Evolutionary conservation across 1,140 invertebrate genomes (phyloP).

Genomic region (Gonioctena quinquepunctata): DNA sequence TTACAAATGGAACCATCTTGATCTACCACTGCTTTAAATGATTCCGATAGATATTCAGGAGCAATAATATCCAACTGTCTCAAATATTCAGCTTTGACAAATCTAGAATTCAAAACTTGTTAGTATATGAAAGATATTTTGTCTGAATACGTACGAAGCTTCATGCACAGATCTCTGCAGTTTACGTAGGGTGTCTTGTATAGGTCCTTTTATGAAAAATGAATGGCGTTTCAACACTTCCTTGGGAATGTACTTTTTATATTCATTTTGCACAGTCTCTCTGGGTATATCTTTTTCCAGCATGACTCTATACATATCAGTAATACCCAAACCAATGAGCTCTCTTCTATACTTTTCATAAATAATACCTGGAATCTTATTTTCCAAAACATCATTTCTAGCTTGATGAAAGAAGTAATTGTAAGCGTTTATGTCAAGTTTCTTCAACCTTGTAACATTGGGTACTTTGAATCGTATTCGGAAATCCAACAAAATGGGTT

Average conservation of each 20-base stretch:
- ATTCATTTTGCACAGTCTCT: slow-evolving; percentile 72
- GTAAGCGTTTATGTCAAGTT: slow-evolving; percentile 73
- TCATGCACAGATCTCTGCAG: slow-evolving; percentile 64
- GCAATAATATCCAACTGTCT: slow-evolving; percentile 76
- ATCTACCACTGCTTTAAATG: slow-evolving; percentile 70
- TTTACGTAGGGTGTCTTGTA: slow-evolving; percentile 67
- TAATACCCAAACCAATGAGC: slow-evolving; percentile 78
- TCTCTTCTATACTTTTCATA: slow-evolving; percentile 75
- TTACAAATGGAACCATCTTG: slow-evolving; percentile 63
- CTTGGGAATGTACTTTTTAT: slow-evolving; percentile 80
- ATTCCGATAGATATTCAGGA: slow-evolving; percentile 79
- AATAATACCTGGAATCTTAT: slow-evolving; percentile 75
- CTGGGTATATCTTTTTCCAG: slow-evolving; percentile 68
- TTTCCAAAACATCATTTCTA: slow-evolving; percentile 75
- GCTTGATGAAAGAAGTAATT: slow-evolving; percentile 87
- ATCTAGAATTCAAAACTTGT: slow-evolving; percentile 53
- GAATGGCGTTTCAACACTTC: slow-evolving; percentile 73
- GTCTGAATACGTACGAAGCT: slow-evolving; percentile 57
- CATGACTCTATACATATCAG: slow-evolving; percentile 83
- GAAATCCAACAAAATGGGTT: slow-evolving; percentile 69
- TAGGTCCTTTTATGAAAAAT: slow-evolving; percentile 75
- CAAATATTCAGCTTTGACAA: slow-evolving; percentile 77
- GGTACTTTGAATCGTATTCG: slow-evolving; percentile 77
- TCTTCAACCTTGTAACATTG: slow-evolving; percentile 65
- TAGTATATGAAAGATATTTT: background rate